A percentile compares a stretch with the other conserved stretches of the same genome.
These are phyloP conservation scores for Sula dactylatra DNA, from an alignment of 2,113 vertebrate species.

Conservation along the genomic window DNA sequence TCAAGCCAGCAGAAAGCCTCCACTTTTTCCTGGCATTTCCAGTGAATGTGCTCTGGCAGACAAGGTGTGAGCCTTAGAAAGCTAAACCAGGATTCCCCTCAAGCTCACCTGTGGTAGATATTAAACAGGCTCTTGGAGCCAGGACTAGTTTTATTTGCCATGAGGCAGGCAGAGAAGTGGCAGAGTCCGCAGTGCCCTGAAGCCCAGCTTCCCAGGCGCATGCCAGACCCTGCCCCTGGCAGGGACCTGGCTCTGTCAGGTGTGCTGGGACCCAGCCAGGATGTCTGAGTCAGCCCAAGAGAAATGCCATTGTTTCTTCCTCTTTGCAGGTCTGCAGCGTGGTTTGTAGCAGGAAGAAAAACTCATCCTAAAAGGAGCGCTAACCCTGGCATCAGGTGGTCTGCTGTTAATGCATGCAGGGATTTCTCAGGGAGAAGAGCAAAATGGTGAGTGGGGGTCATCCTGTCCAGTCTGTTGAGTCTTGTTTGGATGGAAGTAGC, in stretches of 20 bases:
- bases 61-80: not conserved
- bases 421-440: not conserved
- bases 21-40: not conserved
- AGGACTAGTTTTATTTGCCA: not conserved
- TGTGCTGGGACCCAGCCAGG: not conserved
- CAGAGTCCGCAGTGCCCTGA: not conserved
- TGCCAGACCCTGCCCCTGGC: not conserved
- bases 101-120: not conserved
- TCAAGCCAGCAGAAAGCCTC: not conserved
- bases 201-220: not conserved
- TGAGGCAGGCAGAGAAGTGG: not conserved
- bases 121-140: accelerated
- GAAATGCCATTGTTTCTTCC: not conserved
- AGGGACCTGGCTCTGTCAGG: not conserved
- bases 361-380: not conserved
- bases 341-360: not conserved
- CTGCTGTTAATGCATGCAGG: not conserved
- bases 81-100: not conserved
- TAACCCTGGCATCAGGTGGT: not conserved
- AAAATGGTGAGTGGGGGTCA: not conserved
- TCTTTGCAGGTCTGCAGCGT: not conserved
- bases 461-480: not conserved
- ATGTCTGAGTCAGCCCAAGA: not conserved
- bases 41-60: not conserved
- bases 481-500: not conserved